These are phyloP conservation scores for Clostera curtula DNA, from an alignment of 2,888 invertebrate genomes.

Conservation along the genomic window DNA sequence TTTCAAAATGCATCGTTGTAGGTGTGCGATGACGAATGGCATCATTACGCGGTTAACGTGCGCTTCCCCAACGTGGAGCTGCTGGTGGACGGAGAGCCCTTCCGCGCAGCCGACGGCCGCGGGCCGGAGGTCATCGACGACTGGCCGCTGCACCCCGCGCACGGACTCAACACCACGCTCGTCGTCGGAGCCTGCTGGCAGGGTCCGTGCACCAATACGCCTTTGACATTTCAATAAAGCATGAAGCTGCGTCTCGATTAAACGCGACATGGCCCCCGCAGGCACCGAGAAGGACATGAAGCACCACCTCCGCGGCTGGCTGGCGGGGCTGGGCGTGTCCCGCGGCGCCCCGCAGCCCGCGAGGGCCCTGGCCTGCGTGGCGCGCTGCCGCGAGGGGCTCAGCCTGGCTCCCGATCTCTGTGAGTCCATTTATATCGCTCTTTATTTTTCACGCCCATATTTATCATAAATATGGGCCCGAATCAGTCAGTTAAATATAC, in stretches of 20 bases:
- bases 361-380: conserved; percentile 83
- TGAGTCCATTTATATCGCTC: conserved; percentile 51
- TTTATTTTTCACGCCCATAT: background rate
- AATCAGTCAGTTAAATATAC: no score
- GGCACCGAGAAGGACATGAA: conserved; percentile 93
- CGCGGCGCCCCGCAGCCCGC: conserved; percentile 84
- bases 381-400: conserved; percentile 88
- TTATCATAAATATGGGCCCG: no score
- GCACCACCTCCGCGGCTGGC: conserved; percentile 91
- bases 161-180: conserved; percentile 93
- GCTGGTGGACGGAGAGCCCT: conserved; percentile 89
- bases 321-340: conserved; percentile 89
- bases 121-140: conserved; percentile 99
- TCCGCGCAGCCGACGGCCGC: conserved; percentile 56
- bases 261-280: conserved; percentile 19
- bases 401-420: conserved; percentile 74
- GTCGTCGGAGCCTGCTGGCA: conserved; percentile 99
- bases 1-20: no score
- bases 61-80: conserved; percentile 93
- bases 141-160: conserved; percentile 98
- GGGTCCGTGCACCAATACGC: conserved; percentile 56
- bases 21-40: conserved; percentile 99
- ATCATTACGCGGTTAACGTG: conserved; percentile 96
- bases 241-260: background rate
- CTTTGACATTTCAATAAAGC: background rate